Base-by-base conservation (phyloP, 2,888 invertebrate species). In the Petrolisthes cinctipes region DNA sequence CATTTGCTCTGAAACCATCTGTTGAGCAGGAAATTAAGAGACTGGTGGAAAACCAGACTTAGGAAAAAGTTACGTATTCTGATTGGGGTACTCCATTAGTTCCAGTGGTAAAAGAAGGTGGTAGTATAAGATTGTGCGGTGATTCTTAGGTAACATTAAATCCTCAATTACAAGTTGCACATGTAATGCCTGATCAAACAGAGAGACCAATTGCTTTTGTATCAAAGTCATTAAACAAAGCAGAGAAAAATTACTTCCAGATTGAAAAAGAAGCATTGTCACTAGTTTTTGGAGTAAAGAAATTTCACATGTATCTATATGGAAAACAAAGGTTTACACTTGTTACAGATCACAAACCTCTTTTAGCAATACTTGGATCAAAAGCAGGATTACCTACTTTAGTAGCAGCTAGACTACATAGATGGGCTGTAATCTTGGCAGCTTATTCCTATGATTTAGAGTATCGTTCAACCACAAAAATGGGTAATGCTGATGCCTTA, bases 111-210 rank as follows among this genome's bases (percentile, higher is more conserved):
- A 91, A 91, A 88, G 73, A 85, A 61, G 89, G 89, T 71, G 90
- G 88, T 5, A 84, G 87, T 82, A 87, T 90, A 37, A 78, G 90
- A 85, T 89, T 91, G 56, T 91, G 91, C 86, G 91, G 91, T 20
- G 91, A 91, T 73, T 91, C 91, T 71, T 91, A 90, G 85, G 82
- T 83, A 14, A 91, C 92, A 53, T 89, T 92, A 14, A 92, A 92
- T 84, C 92, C 91, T 6, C 88, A 91, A 23, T 78, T 92, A 51
- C 90, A 91, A 71, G 90, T 91, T 53, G 91, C 92, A 6, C 91
- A 92, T n/a, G 57, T 66, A 7, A 86, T 81, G 86, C 82, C 68
- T 6, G 82, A 81, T 56, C 56, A 51, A 3, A 20, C 66, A 61
- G 86, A 75, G 61, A 86, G 56, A 78, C 68, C 82, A n/a, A 86